A percentile compares a stretch with the other conserved stretches of the same genome.
These are phyloP conservation scores for Cariama cristata DNA, from an alignment of 2,113 vertebrate genomes.

Conservation along the genomic window DNA sequence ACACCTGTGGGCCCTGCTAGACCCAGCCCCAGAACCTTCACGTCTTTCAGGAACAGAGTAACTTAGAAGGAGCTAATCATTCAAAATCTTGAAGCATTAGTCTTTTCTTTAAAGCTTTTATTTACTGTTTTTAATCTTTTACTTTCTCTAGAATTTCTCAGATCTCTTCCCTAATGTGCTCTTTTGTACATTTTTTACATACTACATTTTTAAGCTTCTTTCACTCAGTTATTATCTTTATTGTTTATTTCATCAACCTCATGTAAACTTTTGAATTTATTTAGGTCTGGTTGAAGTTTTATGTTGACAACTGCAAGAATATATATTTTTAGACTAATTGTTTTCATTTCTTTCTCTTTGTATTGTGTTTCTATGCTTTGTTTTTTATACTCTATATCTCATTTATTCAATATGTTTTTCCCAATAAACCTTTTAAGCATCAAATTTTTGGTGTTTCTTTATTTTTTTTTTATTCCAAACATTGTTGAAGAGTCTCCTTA, in stretches of 20 bases:
- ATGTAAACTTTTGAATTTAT: fast-evolving
- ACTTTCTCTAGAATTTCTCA: fast-evolving
- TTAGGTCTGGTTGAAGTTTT: fast-evolving
- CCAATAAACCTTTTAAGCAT: not conserved
- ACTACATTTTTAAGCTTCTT: fast-evolving
- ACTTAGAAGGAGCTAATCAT: fast-evolving
- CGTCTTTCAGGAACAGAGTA: fast-evolving
- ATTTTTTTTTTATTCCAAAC: fast-evolving
- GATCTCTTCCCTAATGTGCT: fast-evolving
- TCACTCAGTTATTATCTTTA: fast-evolving
- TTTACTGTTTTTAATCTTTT: fast-evolving
- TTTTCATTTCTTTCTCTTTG: fast-evolving
- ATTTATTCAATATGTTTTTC: fast-evolving
- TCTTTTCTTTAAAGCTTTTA: fast-evolving
- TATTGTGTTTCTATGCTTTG: fast-evolving
- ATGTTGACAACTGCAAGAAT: fast-evolving
- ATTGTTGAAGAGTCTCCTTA: fast-evolving
- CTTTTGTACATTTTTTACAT: fast-evolving
- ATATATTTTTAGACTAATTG: fast-evolving
- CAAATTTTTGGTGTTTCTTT: fast-evolving
- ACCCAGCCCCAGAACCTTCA: fast-evolving
- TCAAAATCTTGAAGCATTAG: fast-evolving
- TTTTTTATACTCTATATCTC: fast-evolving
- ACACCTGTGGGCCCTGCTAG: not conserved
- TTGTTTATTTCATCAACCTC: fast-evolving